Evolutionary conservation across 2,888 invertebrate genomes (phyloP), one percentile per base, ranked within the genome.

Genomic region (Mallateleia sp.): DNA sequence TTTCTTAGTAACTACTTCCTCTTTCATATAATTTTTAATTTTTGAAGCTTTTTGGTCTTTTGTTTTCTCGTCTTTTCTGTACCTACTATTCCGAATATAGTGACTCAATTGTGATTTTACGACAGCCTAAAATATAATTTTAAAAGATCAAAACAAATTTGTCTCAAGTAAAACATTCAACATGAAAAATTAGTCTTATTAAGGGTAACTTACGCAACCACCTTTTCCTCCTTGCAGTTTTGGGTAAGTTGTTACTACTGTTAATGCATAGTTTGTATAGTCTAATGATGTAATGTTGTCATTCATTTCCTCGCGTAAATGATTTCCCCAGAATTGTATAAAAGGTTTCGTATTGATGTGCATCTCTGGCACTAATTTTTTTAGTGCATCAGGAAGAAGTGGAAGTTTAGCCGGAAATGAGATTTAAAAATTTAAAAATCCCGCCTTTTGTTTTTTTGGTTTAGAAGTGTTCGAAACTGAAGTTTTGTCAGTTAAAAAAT

Each of bases 161-260:
- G n/a, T n/a, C n/a, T n/a, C n/a, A n/a, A n/a, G n/a, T n/a, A n/a
- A n/a, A n/a, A n/a, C n/a, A n/a, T n/a, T n/a, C n/a, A n/a, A n/a
- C n/a, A n/a, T n/a, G n/a, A n/a, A n/a, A n/a, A n/a, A n/a, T n/a
- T n/a, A n/a, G n/a, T n/a, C n/a, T n/a, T 38, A 38, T 38, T 6
- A 9, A 38, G 11, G 5, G 38, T 8, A 56, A 28, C 60, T 42
- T 42, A 62, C 62, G 18, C 62, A 62, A 22, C 11, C 3, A 15
- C 42, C 42, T 42, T 62, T 62, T 62, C 62, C 62, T 62, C 62
- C 62, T 42, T 62, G 42, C 6, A 62, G 20, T 42, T 62, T 62
- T 6, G 62, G 62, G 42, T 62, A 62, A 11, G 62, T 42, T 9
- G 20, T 24, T 2, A 62, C 62, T 15, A 62, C 42, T 8, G 62